Evolutionary conservation across 2,113 vertebrate genomes (phyloP).

Genomic region (Brienomyrus brachyistius): DNA sequence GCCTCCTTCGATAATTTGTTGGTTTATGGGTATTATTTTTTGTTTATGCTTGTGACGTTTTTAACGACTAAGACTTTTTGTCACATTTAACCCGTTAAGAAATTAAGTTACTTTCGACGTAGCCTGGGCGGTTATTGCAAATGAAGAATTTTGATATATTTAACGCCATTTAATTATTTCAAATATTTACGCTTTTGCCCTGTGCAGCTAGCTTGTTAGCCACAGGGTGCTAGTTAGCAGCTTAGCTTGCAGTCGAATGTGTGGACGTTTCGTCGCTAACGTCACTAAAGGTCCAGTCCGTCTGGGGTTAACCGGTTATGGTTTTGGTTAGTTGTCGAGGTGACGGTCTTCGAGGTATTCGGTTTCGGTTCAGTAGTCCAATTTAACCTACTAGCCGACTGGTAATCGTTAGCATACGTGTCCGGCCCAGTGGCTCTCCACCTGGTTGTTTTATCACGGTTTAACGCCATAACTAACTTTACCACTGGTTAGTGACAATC

Average conservation of each 20-base stretch:
- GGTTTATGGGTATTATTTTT: neutral
- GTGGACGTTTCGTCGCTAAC: neutral
- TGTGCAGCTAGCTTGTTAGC: slow-evolving; percentile 7
- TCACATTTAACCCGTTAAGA: neutral
- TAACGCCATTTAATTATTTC: neutral
- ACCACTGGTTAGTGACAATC: neutral
- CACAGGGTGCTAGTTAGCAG: slow-evolving; percentile 25
- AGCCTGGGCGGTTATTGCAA: neutral
- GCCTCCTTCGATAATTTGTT: neutral
- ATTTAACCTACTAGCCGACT: neutral
- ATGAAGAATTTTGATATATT: neutral
- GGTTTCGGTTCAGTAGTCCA: neutral
- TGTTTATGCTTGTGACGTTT: slow-evolving; percentile 10
- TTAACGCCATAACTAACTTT: neutral
- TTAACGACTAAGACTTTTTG: neutral
- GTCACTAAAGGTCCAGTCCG: neutral
- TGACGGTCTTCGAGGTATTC: neutral
- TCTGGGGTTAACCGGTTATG: neutral
- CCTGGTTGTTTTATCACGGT: neutral
- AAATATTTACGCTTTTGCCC: neutral
- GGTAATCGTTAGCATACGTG: slow-evolving; percentile 5
- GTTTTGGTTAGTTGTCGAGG: neutral
- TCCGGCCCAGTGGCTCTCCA: neutral
- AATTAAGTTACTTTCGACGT: neutral
- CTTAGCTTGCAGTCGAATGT: neutral